phyloP scores from a whole-genome alignment of 1,140 invertebrate species.

The Hypsibius dujardini region DNA sequence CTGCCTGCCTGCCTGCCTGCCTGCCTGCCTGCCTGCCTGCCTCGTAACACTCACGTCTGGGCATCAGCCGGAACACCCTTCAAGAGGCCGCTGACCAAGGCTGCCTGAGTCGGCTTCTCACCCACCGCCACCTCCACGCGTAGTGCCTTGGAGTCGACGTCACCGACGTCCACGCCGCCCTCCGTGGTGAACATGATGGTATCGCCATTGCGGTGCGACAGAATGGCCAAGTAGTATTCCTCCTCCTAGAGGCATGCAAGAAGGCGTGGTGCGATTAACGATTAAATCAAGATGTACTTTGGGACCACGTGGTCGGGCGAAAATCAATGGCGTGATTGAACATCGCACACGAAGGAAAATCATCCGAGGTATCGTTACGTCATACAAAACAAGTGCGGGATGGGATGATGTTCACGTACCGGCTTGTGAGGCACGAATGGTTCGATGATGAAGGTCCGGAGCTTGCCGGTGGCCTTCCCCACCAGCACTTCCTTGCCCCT shows the following conservation, averaged over 20 bases:
- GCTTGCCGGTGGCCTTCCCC: slow-evolving; percentile 62
- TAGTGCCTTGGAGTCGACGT: slow-evolving; percentile 80
- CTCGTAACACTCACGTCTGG: slow-evolving; percentile 50
- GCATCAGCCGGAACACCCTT: slow-evolving; percentile 46
- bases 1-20: too few species aligned
- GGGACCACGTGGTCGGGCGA: too few species aligned
- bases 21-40: too few species aligned
- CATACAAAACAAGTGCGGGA: too few species aligned
- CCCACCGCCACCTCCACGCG: slow-evolving; percentile 47
- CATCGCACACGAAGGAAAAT: too few species aligned
- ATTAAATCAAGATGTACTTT: too few species aligned
- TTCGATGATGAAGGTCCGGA: slow-evolving; percentile 88
- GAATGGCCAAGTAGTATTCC: slow-evolving; percentile 94
- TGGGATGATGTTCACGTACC: slow-evolving; percentile 45
- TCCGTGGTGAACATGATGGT: slow-evolving; percentile 92
- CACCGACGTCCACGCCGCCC: slow-evolving; percentile 94
- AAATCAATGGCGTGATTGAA: too few species aligned
- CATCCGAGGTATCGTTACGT: too few species aligned
- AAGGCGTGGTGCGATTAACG: too few species aligned
- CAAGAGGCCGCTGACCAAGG: slow-evolving; percentile 47
- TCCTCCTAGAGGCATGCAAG: slow-evolving; percentile 58
- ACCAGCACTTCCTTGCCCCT: slow-evolving; percentile 67
- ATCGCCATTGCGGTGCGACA: slow-evolving; percentile 74
- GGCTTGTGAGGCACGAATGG: slow-evolving; percentile 78
- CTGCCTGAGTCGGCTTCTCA: slow-evolving; percentile 38